These are phyloP conservation scores for Diplosoma virens DNA, from an alignment of 23 tunicate genomes.

Conservation along the genomic window DNA sequence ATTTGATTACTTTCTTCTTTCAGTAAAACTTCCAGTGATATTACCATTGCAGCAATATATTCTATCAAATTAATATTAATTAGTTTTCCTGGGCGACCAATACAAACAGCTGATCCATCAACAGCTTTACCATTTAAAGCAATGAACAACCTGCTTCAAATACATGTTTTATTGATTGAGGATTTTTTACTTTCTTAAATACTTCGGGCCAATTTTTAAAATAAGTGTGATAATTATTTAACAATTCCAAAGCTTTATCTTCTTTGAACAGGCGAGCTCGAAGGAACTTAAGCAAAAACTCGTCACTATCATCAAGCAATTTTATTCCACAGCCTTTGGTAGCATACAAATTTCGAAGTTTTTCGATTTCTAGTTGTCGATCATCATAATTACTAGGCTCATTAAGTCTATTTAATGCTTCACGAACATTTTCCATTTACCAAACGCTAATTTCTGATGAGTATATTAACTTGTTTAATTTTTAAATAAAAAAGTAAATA, in stretches of 20 bases:
- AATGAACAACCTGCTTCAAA: slow-evolving; percentile 41
- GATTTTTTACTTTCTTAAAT: slow-evolving; percentile 67
- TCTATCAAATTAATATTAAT: slow-evolving; percentile 29
- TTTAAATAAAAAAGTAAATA: no score
- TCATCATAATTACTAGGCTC: slow-evolving; percentile 61
- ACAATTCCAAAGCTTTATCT: slow-evolving; percentile 48
- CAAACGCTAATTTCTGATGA: no score
- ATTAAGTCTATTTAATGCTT: slow-evolving; percentile 57
- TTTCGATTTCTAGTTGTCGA: slow-evolving; percentile 46
- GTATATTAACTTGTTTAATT: no score
- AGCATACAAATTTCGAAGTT: slow-evolving; percentile 25
- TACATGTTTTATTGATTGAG: slow-evolving; percentile 21
- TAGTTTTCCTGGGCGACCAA: slow-evolving; percentile 60
- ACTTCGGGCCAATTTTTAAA: slow-evolving; percentile 43
- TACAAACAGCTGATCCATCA: slow-evolving; percentile 57
- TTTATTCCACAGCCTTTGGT: background rate
- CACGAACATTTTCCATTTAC: no score
- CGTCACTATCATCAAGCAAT: slow-evolving; percentile 20
- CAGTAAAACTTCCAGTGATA: slow-evolving; percentile 34
- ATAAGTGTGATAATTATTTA: slow-evolving; percentile 53
- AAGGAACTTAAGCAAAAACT: slow-evolving; percentile 53
- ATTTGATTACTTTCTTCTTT: slow-evolving; percentile 68
- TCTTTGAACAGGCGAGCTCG: slow-evolving; percentile 69
- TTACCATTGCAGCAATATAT: slow-evolving; percentile 36
- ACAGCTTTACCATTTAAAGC: slow-evolving; percentile 39